phyloP scores from a whole-genome alignment of 92 coral and sea anemone genomes.

The Isaurus tuberculatus region DNA sequence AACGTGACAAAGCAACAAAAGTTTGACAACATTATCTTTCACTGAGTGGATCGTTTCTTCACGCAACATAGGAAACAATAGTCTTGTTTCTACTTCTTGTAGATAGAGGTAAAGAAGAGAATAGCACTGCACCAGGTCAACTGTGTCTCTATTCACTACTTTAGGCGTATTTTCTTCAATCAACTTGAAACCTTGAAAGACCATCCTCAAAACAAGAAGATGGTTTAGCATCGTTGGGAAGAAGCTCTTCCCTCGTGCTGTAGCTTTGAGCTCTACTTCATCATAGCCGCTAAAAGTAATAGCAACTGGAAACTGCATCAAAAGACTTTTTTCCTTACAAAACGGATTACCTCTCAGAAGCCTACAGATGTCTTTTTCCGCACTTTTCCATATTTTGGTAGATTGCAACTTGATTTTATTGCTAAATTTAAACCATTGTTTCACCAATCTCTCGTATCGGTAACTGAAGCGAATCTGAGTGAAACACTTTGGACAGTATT shows the following conservation, averaged over 20 bases:
- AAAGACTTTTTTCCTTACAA: background rate
- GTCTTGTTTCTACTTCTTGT: conserved; percentile 7
- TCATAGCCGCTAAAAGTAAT: background rate
- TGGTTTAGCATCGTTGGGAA: conserved; percentile 11
- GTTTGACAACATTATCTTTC: conserved; percentile 7
- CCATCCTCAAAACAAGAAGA: conserved; percentile 24
- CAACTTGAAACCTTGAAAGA: conserved; percentile 5
- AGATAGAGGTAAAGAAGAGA: conserved; percentile 26
- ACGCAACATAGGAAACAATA: conserved; percentile 18
- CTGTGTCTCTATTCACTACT: background rate
- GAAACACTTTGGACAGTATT: conserved; percentile 54
- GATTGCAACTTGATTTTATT: background rate
- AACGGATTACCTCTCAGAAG: background rate
- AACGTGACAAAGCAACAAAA: conserved; percentile 9
- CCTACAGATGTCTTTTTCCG: background rate
- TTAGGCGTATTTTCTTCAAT: background rate
- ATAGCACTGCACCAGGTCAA: background rate
- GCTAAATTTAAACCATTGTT: background rate
- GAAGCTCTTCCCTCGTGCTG: conserved; percentile 30
- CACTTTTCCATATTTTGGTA: background rate
- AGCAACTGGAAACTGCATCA: conserved; percentile 34
- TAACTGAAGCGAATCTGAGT: conserved; percentile 54
- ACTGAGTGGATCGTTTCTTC: background rate
- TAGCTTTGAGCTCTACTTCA: background rate
- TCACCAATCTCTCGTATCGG: conserved; percentile 57